Conservation (phyloP, 2,113 vertebrate species). For the Antigone vipio region DNA sequence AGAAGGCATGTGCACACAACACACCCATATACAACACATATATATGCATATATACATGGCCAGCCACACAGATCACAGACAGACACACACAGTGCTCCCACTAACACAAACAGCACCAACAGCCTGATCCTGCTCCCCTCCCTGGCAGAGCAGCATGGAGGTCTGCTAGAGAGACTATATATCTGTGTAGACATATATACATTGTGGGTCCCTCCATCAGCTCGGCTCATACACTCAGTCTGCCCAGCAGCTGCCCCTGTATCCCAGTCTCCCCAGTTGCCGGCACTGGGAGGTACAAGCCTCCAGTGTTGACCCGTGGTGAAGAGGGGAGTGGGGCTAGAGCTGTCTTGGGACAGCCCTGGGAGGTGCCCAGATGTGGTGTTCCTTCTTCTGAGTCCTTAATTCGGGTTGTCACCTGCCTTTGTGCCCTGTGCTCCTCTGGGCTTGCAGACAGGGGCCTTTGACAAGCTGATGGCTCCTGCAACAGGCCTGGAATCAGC, state of each 20-base stretch:
- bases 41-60: not conserved
- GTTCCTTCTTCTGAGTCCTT: not conserved
- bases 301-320: accelerated
- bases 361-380: not conserved
- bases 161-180: not conserved
- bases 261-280: not conserved
- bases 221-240: not conserved
- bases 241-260: not conserved
- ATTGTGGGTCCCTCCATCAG: not conserved
- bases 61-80: not conserved
- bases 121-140: not conserved
- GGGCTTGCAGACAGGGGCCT: not conserved
- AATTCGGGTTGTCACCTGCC: not conserved
- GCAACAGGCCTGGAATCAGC: not conserved
- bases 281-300: not conserved
- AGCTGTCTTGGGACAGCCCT: not conserved
- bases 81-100: not conserved
- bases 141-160: not conserved
- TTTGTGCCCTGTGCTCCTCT: not conserved
- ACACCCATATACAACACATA: not conserved
- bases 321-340: not conserved
- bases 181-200: not conserved
- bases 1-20: not conserved
- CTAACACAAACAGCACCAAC: not conserved
- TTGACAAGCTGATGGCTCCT: not conserved